These are phyloP conservation scores for Metacarcinus magister DNA, from an alignment of 2,888 invertebrate species.

Conservation along the genomic window DNA sequence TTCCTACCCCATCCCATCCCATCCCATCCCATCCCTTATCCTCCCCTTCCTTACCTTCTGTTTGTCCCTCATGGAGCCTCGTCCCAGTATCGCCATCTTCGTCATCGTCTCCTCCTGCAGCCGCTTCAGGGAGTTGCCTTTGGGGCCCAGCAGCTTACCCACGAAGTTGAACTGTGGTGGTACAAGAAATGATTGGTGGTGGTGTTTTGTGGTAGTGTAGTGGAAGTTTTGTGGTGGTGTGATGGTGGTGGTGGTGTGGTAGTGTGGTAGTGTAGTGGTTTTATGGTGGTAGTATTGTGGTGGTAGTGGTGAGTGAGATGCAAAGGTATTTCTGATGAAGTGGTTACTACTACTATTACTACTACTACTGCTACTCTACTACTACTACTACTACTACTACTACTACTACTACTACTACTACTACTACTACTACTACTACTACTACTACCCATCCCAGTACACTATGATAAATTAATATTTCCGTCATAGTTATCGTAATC, in stretches of 20 bases:
- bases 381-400: slow-evolving; percentile 5
- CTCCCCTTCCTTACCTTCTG: slow-evolving; percentile 88
- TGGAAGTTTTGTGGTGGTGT: not conserved
- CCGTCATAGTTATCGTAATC: too few species aligned
- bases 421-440: not conserved
- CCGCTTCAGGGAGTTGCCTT: slow-evolving; percentile 95
- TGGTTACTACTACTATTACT: not conserved
- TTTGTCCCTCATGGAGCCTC: slow-evolving; percentile 96
- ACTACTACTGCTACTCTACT: slow-evolving; percentile 1
- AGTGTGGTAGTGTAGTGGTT: too few species aligned
- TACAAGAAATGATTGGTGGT: too few species aligned
- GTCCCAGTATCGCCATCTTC: slow-evolving; percentile 96
- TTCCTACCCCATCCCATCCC: not conserved
- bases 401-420: not conserved
- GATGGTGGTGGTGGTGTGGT: too few species aligned
- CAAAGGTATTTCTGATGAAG: not conserved
- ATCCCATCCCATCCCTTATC: not conserved
- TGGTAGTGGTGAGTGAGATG: too few species aligned
- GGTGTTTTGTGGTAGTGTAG: too few species aligned
- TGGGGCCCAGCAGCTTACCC: slow-evolving; percentile 96
- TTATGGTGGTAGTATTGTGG: too few species aligned
- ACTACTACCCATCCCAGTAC: not conserved
- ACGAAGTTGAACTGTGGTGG: slow-evolving; percentile 94
- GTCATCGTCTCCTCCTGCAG: slow-evolving; percentile 97
- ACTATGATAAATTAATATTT: not conserved